These are phyloP conservation scores for Chrosomus eos DNA, from an alignment of 2,797 vertebrate genomes.

Conservation along the genomic window DNA sequence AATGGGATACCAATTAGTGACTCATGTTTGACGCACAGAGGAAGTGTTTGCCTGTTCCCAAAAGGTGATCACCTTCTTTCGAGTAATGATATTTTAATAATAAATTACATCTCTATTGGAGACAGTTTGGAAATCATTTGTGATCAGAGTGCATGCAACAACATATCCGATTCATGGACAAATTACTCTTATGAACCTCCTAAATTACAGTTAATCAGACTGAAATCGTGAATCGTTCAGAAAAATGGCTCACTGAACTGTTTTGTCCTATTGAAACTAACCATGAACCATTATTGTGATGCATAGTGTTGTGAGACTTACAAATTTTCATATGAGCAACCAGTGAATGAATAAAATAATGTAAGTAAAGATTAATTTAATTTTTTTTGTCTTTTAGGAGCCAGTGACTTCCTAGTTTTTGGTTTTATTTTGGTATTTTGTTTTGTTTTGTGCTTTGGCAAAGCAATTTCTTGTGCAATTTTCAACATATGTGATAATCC, in stretches of 20 bases:
- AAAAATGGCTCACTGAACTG: neutral
- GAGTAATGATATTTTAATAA: neutral
- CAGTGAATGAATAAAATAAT: too few relatives aligned
- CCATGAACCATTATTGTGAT: neutral
- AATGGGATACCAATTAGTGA: conserved; percentile 36
- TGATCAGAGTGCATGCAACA: neutral
- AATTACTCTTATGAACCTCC: neutral
- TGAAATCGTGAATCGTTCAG: neutral
- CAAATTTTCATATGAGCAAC: too few relatives aligned
- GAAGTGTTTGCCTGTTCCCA: conserved; percentile 75
- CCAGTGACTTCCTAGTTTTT: neutral
- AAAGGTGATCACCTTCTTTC: conserved; percentile 68
- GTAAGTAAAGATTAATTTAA: neutral
- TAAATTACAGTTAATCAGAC: neutral
- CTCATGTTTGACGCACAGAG: conserved; percentile 67
- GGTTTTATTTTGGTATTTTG: neutral
- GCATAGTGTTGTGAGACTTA: neutral
- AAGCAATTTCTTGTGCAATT: neutral
- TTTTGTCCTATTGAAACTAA: neutral
- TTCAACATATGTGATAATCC: conserved; percentile 36
- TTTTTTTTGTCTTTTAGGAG: neutral
- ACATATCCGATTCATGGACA: neutral
- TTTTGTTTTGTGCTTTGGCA: neutral
- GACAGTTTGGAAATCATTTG: neutral
- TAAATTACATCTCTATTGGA: neutral